Evolutionary conservation across 1,140 invertebrate genomes (phyloP), one percentile per base, ranked within the genome.

Genomic region (Bombus waltoni): DNA sequence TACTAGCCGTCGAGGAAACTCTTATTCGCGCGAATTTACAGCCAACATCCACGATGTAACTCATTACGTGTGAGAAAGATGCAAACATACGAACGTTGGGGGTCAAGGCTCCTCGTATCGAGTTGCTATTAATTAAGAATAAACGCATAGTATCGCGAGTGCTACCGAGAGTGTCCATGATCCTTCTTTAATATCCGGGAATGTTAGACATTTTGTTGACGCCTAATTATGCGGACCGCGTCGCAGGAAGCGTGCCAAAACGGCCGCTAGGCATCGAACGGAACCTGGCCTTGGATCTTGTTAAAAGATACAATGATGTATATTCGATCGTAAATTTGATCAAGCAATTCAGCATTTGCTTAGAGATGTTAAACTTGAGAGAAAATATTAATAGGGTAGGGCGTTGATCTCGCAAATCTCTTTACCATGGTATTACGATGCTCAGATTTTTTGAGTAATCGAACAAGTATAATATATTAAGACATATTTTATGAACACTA

Each of bases 191-290:
- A 59, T 87, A 90, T 90, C 75, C 82, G 81, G 72, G 79, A 89
- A 89, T 83, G 81, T 87, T 76, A 77, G 77, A 89, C 68, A 74
- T 85, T 89, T 85, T 72, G 78, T 85, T 73, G 73, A 90, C 53
- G 76, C 32, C 68, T 81, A 88, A 90, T 89, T 90, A 87, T 72
- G 89, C 81, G 65, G 38, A 18, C 53, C 62, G 81, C 71, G 44
- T 78, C 78, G 83, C 78, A 88, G 89, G 89, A 88, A 88, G 73
- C 87, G 73, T 91, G 87, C 81, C 89, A 90, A 87, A 81, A 84
- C 79, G 40, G 70, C 66, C 53, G 75, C 35, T 68, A 38, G 25
- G 47, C 77, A 82, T 85, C 73, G 87, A 89, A 85, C 79, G 68
- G 44, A 71, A 59, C 59, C 77, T 71, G 78, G 76, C 86, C 86